Conservation (phyloP, 2,113 vertebrate genomes). For the Sinosuthora webbiana region DNA sequence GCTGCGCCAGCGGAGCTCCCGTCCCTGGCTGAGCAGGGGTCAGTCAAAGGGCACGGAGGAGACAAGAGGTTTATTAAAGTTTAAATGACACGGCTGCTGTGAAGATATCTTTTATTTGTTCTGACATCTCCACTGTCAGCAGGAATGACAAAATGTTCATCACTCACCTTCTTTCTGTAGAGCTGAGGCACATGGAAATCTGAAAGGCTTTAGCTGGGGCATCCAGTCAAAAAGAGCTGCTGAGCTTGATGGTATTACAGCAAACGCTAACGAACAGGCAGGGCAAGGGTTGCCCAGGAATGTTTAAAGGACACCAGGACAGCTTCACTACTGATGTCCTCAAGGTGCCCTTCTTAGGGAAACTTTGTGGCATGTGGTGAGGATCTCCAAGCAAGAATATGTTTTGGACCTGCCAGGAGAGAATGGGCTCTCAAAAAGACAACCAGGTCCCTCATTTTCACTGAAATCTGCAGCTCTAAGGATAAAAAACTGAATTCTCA, state of each 20-base stretch:
- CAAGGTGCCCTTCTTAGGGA: not conserved
- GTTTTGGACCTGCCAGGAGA: not conserved
- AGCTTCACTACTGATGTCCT: not conserved
- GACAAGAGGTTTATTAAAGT: conserved; percentile 29
- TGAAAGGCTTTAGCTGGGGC: not conserved
- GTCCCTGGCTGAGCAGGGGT: fast-evolving
- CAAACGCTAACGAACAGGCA: not conserved
- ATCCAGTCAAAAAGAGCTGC: not conserved
- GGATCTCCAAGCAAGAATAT: not conserved
- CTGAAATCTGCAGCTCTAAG: not conserved
- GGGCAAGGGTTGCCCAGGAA: not conserved
- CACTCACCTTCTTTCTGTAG: not conserved
- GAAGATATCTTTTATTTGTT: not conserved
- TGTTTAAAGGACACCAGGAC: not conserved
- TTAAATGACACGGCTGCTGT: not conserved
- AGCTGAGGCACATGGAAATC: not conserved
- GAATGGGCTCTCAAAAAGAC: not conserved
- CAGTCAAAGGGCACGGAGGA: not conserved
- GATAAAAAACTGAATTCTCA: not conserved
- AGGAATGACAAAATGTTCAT: not conserved
- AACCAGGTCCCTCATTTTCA: not conserved
- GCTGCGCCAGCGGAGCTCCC: fast-evolving
- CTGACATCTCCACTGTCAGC: not conserved
- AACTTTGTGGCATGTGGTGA: not conserved
- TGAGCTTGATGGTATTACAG: not conserved